A percentile compares a stretch with the other conserved stretches of the same genome.
phyloP scores from a whole-genome alignment of 2,888 invertebrate species.

The Odontocerum albicorne region DNA sequence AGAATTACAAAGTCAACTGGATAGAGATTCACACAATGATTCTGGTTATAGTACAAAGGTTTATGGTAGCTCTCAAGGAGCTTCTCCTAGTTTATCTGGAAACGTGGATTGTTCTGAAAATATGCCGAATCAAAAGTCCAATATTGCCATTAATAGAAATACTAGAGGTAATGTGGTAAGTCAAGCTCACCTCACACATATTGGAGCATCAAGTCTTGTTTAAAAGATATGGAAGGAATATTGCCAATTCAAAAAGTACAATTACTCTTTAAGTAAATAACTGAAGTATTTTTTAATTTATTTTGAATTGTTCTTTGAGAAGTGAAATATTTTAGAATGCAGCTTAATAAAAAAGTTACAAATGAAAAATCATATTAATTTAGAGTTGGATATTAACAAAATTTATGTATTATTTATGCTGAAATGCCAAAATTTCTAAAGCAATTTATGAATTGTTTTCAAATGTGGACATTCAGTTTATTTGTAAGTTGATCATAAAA shows the following conservation, averaged over 20 bases:
- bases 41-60: slow-evolving; percentile 85
- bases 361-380: no score
- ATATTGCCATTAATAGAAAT: slow-evolving; percentile 41
- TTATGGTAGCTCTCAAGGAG: slow-evolving; percentile 76
- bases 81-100: slow-evolving; percentile 73
- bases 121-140: slow-evolving; percentile 43
- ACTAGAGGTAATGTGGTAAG: slow-evolving; percentile 43
- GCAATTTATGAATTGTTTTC: no score
- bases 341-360: no score
- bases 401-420: no score
- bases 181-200: slow-evolving; percentile 43
- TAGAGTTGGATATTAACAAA: no score
- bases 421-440: no score
- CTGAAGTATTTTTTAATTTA: no score
- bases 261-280: slow-evolving; percentile 31
- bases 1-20: slow-evolving; percentile 55
- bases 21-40: slow-evolving; percentile 75
- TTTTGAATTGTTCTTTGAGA: no score
- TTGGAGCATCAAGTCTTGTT: slow-evolving; percentile 69
- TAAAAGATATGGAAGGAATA: no score
- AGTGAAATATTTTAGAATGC: no score
- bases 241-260: slow-evolving; percentile 37
- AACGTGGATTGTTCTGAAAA: slow-evolving; percentile 52
- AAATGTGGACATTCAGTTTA: no score
- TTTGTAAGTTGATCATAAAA: no score